A percentile compares a stretch with the other conserved stretches of the same genome.
Conservation (phyloP, 2,888 invertebrate species). For the Volucella inanis region DNA sequence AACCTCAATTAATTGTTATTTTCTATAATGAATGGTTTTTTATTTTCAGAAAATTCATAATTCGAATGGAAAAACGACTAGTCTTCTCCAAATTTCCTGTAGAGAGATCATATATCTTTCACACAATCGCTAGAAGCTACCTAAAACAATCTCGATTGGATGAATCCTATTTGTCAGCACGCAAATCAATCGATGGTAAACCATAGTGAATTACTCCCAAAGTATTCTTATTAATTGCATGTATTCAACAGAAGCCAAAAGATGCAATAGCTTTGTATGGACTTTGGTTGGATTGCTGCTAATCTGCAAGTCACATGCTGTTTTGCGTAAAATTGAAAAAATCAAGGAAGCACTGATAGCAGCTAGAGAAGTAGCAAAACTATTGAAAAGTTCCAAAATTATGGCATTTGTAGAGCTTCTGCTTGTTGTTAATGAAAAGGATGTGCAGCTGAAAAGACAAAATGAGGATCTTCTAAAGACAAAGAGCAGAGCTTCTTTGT, state of each 20-base stretch:
- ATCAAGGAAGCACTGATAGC: constrained; percentile 78
- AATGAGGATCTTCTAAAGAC: constrained; percentile 20
- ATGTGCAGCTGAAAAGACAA: constrained; percentile 9
- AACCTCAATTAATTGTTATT: neutral
- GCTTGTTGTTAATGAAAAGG: constrained; percentile 14
- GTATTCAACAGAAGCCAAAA: constrained; percentile 76
- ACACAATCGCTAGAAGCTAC: constrained; percentile 78
- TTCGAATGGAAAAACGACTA: constrained; percentile 77
- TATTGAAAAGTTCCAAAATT: constrained; percentile 70
- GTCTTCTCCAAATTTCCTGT: constrained; percentile 77
- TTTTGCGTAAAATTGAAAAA: constrained; percentile 79
- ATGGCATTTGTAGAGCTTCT: constrained; percentile 19
- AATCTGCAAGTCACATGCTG: constrained; percentile 79
- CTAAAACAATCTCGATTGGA: constrained; percentile 78
- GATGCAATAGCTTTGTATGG: constrained; percentile 79
- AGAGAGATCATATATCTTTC: constrained; percentile 78
- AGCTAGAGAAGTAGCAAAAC: constrained; percentile 76
- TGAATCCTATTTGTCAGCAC: constrained; percentile 76
- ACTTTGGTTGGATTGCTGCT: constrained; percentile 78
- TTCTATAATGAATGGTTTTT: neutral
- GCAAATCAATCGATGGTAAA: constrained; percentile 77
- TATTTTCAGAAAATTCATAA: constrained; percentile 76
- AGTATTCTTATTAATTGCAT: neutral
- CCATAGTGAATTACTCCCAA: neutral
- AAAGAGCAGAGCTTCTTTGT: constrained; percentile 10